A percentile compares a stretch with the other conserved stretches of the same genome.
Conservation (phyloP, 2,113 vertebrate species). For the Aldabrachelys gigantea region DNA sequence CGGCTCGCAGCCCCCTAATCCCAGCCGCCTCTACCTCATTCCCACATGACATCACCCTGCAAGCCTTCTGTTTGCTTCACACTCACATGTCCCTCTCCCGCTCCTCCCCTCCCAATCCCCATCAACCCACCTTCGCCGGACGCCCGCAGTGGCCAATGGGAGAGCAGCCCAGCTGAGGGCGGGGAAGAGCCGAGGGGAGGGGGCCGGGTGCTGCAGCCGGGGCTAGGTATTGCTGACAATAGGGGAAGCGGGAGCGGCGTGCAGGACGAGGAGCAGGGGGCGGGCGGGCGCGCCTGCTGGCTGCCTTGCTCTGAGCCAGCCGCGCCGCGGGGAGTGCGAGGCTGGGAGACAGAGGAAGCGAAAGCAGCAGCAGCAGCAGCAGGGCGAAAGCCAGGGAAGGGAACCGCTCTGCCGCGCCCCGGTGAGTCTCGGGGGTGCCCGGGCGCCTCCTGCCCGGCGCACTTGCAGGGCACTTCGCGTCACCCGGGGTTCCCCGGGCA, state of each 20-base stretch:
- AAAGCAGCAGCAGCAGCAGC: not conserved
- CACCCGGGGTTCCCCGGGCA: too few species aligned
- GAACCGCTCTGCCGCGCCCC: not conserved
- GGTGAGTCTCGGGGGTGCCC: constrained; percentile 38
- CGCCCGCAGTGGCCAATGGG: constrained; percentile 36
- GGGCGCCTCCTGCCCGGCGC: not conserved
- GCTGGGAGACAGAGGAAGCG: not conserved
- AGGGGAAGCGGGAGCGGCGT: not conserved
- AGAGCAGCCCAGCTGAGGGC: not conserved
- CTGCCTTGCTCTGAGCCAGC: not conserved
- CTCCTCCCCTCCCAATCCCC: not conserved
- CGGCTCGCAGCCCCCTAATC: not conserved
- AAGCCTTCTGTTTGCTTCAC: not conserved
- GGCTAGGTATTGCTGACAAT: not conserved
- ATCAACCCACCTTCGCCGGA: constrained; percentile 8
- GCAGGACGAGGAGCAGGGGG: not conserved
- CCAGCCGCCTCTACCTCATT: not conserved
- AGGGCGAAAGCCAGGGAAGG: not conserved
- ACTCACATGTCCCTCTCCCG: not conserved
- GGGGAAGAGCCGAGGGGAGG: not conserved
- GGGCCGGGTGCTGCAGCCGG: not conserved
- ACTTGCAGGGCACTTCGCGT: not conserved
- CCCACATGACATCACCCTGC: not conserved
- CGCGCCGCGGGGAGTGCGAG: not conserved
- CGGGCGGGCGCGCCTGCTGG: not conserved